These are phyloP conservation scores for Melangyna quadrimaculata DNA, from an alignment of 2,888 invertebrate genomes.

Conservation along the genomic window DNA sequence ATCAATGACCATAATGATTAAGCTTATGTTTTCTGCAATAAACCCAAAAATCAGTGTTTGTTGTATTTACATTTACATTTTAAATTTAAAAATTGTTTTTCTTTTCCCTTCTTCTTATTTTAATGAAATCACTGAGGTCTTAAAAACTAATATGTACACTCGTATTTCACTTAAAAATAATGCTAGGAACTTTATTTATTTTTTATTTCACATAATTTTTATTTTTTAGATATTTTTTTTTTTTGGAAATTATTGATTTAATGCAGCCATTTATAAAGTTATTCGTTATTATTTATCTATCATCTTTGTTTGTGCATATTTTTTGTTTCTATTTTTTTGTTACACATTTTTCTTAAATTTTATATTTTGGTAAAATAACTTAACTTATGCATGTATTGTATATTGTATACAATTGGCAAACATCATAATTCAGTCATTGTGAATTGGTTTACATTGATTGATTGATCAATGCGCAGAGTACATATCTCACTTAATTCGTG, in stretches of 20 bases:
- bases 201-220: neutral
- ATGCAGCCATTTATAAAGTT: neutral
- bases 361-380: no score
- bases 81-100: neutral
- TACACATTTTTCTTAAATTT: neutral
- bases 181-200: neutral
- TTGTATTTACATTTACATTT: neutral
- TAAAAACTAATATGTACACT: neutral
- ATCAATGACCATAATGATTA: neutral
- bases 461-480: no score
- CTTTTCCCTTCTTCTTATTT: neutral
- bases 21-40: neutral
- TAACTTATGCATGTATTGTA: no score
- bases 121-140: neutral
- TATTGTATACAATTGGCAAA: no score
- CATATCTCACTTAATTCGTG: no score
- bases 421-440: no score
- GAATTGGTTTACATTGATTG: no score
- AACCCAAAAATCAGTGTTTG: neutral
- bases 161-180: neutral
- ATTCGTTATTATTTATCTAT: neutral
- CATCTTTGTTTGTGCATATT: neutral
- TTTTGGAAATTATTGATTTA: neutral
- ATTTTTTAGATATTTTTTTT: neutral
- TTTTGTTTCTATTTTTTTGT: neutral